Percentiles rank a stretch among this genome's conserved stretches.
Evolutionary conservation across 2,113 vertebrate species (phyloP).

Genomic region (Proteles cristata): DNA sequence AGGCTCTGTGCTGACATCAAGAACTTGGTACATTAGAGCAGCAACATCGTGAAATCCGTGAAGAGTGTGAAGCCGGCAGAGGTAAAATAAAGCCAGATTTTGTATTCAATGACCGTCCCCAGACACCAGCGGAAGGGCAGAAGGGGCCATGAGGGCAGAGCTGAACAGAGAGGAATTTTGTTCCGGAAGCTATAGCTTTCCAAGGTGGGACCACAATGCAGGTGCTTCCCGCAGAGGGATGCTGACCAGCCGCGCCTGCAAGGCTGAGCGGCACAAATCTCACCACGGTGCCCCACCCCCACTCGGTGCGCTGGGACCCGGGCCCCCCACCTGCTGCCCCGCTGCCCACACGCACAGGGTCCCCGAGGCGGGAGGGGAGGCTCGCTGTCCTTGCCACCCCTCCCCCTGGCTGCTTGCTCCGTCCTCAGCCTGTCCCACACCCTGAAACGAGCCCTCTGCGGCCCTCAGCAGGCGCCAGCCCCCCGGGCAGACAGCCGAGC

Average conservation of each 20-base stretch:
- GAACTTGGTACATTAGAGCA: neutral
- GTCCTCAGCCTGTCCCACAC: neutral
- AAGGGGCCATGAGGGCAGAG: too few relatives aligned
- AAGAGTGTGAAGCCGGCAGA: neutral
- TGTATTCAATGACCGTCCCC: fast-evolving
- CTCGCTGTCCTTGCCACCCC: too few relatives aligned
- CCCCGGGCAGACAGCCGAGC: too few relatives aligned
- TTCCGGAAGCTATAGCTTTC: neutral
- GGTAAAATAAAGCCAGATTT: neutral
- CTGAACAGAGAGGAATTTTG: neutral
- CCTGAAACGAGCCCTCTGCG: neutral
- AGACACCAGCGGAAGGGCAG: neutral
- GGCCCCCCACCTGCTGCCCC: too few relatives aligned
- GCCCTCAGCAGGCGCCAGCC: neutral
- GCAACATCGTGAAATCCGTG: neutral
- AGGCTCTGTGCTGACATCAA: neutral
- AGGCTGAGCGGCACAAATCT: neutral
- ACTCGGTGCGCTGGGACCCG: fast-evolving
- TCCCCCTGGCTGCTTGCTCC: neutral
- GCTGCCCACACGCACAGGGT: neutral
- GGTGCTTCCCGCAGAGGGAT: neutral
- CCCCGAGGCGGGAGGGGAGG: neutral
- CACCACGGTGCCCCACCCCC: fast-evolving
- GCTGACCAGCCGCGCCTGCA: neutral
- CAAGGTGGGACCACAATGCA: neutral